phyloP scores from a whole-genome alignment of 2,888 invertebrate species.

The Drosophila bunnanda region DNA sequence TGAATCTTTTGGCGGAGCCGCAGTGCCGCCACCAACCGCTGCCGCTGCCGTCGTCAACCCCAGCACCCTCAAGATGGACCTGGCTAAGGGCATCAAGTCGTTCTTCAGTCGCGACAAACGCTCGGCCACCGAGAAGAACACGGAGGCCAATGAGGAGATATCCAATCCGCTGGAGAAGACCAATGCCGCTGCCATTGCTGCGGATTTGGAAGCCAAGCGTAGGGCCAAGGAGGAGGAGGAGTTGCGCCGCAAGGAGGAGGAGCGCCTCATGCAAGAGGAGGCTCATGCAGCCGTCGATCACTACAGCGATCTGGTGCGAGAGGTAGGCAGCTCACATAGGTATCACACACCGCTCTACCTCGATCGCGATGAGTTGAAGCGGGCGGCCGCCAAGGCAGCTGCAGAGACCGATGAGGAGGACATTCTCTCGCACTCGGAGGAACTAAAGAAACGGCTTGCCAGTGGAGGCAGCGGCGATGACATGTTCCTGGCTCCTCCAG shows the following conservation, averaged over 20 bases:
- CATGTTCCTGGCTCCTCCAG: conserved; percentile 62
- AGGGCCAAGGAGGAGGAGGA: conserved; percentile 81
- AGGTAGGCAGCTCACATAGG: conserved; percentile 86
- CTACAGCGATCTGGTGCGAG: conserved; percentile 92
- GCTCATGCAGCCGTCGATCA: conserved; percentile 90
- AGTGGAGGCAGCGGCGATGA: conserved; percentile 73
- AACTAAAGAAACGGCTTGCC: conserved; percentile 70
- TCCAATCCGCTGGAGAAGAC: conserved; percentile 69
- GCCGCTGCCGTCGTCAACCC: neutral
- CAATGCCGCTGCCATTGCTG: conserved; percentile 69
- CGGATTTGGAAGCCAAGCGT: conserved; percentile 84
- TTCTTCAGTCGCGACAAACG: conserved; percentile 83
- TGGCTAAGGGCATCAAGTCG: conserved; percentile 81
- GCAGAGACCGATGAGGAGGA: conserved; percentile 68
- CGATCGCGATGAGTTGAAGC: conserved; percentile 87
- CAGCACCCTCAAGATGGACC: conserved; percentile 61
- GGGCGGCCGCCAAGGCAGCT: conserved; percentile 86
- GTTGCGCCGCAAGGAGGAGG: conserved; percentile 76
- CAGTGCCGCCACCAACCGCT: neutral
- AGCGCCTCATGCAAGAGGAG: conserved; percentile 86
- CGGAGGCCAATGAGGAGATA: conserved; percentile 76
- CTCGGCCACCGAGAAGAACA: conserved; percentile 79
- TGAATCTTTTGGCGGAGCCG: conserved; percentile 4
- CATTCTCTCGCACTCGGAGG: conserved; percentile 47
- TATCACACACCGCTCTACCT: conserved; percentile 86